phyloP scores from a whole-genome alignment of 2,888 invertebrate genomes.

The Campoplex nolae region DNA sequence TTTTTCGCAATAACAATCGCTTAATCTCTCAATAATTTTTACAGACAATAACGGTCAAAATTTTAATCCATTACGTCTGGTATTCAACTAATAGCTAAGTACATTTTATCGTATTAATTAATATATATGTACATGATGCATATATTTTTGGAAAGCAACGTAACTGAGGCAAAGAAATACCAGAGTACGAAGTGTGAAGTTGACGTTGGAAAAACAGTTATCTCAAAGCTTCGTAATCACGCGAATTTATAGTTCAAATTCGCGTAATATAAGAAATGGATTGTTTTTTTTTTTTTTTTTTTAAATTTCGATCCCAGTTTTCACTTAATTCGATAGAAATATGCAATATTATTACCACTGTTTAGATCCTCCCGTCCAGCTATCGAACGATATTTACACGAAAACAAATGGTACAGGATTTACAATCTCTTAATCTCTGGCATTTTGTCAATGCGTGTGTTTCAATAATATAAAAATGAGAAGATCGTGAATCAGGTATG shows the following conservation, averaged over 20 bases:
- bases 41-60: slow-evolving; percentile 13
- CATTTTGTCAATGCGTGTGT: background rate
- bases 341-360: too few relatives aligned
- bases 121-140: slow-evolving; percentile 39
- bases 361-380: background rate
- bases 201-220: background rate
- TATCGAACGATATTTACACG: slow-evolving; percentile 10
- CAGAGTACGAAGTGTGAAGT: background rate
- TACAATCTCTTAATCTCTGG: background rate
- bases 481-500: background rate
- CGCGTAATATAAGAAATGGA: background rate
- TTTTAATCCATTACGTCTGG: background rate
- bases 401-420: background rate
- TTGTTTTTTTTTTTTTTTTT: background rate
- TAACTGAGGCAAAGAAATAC: background rate
- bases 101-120: slow-evolving; percentile 26
- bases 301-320: background rate
- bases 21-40: slow-evolving; percentile 11
- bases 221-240: background rate
- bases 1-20: slow-evolving; percentile 1
- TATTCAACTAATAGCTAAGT: slow-evolving; percentile 3
- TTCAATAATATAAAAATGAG: background rate
- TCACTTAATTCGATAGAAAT: background rate
- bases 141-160: background rate
- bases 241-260: background rate